phyloP scores from a whole-genome alignment of 1,140 invertebrate genomes.

The Lordiphosa stackelbergi region DNA sequence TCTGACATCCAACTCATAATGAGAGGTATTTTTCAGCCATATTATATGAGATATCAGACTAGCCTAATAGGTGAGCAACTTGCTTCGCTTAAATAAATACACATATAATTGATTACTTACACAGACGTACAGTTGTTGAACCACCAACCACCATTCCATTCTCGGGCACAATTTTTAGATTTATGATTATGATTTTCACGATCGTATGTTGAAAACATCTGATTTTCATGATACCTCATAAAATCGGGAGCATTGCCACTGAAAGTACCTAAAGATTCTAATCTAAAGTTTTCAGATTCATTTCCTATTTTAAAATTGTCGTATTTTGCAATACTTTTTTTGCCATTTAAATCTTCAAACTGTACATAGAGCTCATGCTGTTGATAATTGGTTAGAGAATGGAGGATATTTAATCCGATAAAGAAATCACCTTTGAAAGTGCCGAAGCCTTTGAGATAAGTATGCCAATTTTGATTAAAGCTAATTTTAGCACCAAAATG shows the following conservation, averaged over 20 bases:
- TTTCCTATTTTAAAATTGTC: conserved; percentile 27
- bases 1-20: no score
- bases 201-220: conserved; percentile 30
- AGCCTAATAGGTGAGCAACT: no score
- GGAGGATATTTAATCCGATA: conserved; percentile 80
- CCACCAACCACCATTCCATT: conserved; percentile 26
- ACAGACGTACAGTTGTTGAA: background rate
- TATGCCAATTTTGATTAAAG: conserved; percentile 80
- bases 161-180: conserved; percentile 14
- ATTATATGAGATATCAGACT: no score
- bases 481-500: conserved; percentile 79
- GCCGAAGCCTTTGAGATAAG: conserved; percentile 82
- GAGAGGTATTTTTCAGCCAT: no score
- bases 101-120: conserved; percentile 6
- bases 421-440: conserved; percentile 81
- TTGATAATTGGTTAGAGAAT: conserved; percentile 41
- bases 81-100: no score
- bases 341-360: conserved; percentile 5
- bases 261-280: conserved; percentile 20
- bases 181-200: conserved; percentile 18
- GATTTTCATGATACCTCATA: conserved; percentile 6
- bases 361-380: conserved; percentile 25
- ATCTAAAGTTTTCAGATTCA: conserved; percentile 11
- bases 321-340: conserved; percentile 18
- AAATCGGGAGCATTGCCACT: conserved; percentile 27